Conservation (phyloP, 1,140 invertebrate species). For the Drosophila rufa region DNA sequence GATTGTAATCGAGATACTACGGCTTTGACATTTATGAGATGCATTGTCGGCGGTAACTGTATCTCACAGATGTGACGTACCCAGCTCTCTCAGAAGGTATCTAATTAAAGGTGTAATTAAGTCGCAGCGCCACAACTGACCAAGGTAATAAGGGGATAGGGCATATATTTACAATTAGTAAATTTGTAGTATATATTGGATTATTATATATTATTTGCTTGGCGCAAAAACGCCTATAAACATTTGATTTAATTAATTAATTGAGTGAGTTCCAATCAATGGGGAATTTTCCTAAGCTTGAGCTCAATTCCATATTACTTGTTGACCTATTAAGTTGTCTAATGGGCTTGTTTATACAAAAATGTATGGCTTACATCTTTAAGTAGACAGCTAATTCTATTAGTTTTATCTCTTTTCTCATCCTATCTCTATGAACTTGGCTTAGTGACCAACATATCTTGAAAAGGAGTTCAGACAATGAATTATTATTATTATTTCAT, state of each 20-base stretch:
- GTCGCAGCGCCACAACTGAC: constrained; percentile 48
- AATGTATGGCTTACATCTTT: too few species aligned
- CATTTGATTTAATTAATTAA: not conserved
- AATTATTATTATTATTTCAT: not conserved
- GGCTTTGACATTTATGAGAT: constrained; percentile 20
- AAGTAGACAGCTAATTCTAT: not conserved
- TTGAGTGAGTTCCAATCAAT: not conserved
- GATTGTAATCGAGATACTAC: constrained; percentile 38
- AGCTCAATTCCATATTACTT: not conserved
- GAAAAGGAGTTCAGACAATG: not conserved
- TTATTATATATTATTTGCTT: not conserved
- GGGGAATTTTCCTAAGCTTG: not conserved
- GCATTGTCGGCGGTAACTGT: constrained; percentile 41
- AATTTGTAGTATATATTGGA: not conserved
- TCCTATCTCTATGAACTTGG: not conserved
- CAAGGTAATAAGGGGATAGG: constrained; percentile 7
- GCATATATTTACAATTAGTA: not conserved
- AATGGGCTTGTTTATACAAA: too few species aligned
- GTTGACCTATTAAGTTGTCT: not conserved
- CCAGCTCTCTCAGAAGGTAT: constrained; percentile 15
- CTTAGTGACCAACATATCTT: not conserved
- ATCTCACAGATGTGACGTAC: constrained; percentile 55
- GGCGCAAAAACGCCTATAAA: not conserved
- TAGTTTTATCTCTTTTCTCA: not conserved
- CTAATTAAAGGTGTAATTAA: constrained; percentile 58